These are phyloP conservation scores for Temnothorax unifasciatus DNA, from an alignment of 2,888 invertebrate species.

Conservation along the genomic window DNA sequence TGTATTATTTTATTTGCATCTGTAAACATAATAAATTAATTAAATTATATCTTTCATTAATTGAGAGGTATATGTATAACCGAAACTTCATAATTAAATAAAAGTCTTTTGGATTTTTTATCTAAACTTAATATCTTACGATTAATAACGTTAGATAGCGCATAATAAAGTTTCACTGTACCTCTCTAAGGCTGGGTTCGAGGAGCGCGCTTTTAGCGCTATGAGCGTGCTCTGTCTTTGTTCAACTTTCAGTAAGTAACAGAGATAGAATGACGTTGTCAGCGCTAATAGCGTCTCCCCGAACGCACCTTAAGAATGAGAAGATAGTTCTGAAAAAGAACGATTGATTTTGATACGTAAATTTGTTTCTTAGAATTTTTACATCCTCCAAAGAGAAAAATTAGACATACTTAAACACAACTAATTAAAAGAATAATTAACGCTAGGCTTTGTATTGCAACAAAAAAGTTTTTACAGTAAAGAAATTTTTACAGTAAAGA, in stretches of 20 bases:
- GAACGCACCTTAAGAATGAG: too few relatives aligned
- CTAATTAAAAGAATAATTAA: not conserved
- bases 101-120: not conserved
- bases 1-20: conserved; percentile 4
- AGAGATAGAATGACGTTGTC: too few relatives aligned
- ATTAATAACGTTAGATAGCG: not conserved
- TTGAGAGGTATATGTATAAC: not conserved
- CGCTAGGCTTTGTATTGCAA: not conserved
- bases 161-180: not conserved
- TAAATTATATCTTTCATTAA: conserved; percentile 12
- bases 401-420: conserved; percentile 9
- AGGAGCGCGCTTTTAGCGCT: too few relatives aligned
- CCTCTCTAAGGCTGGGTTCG: too few relatives aligned
- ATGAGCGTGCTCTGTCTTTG: too few relatives aligned
- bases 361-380: not conserved
- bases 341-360: not conserved
- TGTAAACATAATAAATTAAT: conserved; percentile 6
- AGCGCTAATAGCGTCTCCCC: too few relatives aligned
- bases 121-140: not conserved
- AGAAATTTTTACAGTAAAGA: conserved; percentile 3
- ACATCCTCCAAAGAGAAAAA: not conserved
- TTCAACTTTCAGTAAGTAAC: too few relatives aligned
- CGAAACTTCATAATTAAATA: not conserved
- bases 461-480: conserved; percentile 4
- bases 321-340: not conserved